A percentile compares a stretch with the other conserved stretches of the same genome.
These are phyloP conservation scores for Harlomillsia oculata DNA, from an alignment of 1,140 invertebrate species.

Conservation along the genomic window DNA sequence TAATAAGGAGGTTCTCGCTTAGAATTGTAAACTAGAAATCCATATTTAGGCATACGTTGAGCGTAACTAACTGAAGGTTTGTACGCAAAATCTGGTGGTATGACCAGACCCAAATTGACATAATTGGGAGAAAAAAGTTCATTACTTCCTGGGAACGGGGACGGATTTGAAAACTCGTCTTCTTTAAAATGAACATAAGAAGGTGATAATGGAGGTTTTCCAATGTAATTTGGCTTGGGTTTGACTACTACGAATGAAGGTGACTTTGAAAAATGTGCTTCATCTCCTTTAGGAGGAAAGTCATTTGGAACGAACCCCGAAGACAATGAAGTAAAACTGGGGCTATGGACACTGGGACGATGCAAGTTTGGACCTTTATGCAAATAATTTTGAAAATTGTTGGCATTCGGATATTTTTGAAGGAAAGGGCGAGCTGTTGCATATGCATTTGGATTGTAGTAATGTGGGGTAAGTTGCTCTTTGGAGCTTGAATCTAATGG, in stretches of 20 bases:
- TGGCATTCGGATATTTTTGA: no score
- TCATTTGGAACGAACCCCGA: not conserved
- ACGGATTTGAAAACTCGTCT: no score
- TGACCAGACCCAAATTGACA: not conserved
- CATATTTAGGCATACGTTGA: conserved; percentile 2
- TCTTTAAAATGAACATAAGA: no score
- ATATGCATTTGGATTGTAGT: conserved; percentile 1
- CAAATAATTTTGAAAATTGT: no score
- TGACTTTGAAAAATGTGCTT: not conserved
- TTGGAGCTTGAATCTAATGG: no score
- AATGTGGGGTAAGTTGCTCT: conserved; percentile 3
- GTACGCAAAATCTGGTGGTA: not conserved
- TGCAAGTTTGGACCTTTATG: no score
- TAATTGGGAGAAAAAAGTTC: no score
- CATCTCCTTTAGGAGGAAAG: not conserved
- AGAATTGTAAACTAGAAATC: conserved; percentile 17
- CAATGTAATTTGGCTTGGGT: no score
- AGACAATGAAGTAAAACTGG: no score
- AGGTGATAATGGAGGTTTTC: not conserved
- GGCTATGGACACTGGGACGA: not conserved
- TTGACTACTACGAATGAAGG: no score
- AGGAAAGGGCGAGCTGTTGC: not conserved
- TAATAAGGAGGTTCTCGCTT: conserved; percentile 6
- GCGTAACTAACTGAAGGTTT: not conserved
- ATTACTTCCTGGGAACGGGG: not conserved